A percentile compares a stretch with the other conserved stretches of the same genome.
Evolutionary conservation across 2,797 vertebrate species (phyloP).

Genomic region (Liparis tanakae): DNA sequence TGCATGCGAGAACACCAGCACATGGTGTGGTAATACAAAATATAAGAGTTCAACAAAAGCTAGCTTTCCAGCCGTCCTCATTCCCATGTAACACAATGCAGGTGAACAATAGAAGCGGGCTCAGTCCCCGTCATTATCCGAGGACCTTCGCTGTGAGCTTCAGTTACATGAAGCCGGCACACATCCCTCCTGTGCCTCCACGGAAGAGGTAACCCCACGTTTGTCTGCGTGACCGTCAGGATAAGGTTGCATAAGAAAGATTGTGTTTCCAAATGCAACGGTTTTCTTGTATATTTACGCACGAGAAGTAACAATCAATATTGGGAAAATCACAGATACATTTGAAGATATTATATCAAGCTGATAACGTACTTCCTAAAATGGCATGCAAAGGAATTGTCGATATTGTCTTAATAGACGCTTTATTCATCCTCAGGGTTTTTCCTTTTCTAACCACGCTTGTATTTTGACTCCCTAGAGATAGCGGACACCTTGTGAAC

Average conservation of each 20-base stretch:
- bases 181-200: slow-evolving; percentile 51
- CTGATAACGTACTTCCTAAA: not conserved
- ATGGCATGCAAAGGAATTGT: not conserved
- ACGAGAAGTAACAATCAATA: not conserved
- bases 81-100: slow-evolving; percentile 85
- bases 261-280: slow-evolving; percentile 48
- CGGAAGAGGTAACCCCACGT: slow-evolving; percentile 38
- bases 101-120: slow-evolving; percentile 63
- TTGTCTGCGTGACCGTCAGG: slow-evolving; percentile 64
- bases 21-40: slow-evolving; percentile 68
- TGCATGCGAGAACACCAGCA: slow-evolving; percentile 15
- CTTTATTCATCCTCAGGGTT: not conserved
- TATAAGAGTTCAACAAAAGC: slow-evolving; percentile 72
- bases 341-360: not conserved
- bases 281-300: slow-evolving; percentile 19
- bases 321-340: not conserved
- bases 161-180: slow-evolving; percentile 61
- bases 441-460: not conserved
- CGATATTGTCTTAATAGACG: not conserved
- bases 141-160: slow-evolving; percentile 57
- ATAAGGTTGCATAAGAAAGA: slow-evolving; percentile 51
- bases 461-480: not conserved
- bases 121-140: slow-evolving; percentile 66
- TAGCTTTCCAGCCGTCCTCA: slow-evolving; percentile 79
- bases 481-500: not conserved